phyloP scores from a whole-genome alignment of 53 echinoderm and acorn worm species.

The Paelopatides confundens region DNA sequence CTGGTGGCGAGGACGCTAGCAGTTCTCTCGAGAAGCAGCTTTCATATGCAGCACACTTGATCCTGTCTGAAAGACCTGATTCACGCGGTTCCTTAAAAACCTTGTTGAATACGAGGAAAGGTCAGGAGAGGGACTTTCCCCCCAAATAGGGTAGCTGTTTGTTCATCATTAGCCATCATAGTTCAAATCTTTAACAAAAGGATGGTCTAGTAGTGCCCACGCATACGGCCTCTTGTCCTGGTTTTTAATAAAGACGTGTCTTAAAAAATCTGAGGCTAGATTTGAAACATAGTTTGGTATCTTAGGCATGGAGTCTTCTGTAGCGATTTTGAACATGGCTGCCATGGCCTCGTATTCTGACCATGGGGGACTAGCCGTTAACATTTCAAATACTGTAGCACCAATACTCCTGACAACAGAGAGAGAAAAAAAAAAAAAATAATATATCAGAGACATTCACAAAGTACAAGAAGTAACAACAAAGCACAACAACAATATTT shows the following conservation, averaged over 20 bases:
- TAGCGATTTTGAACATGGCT: conserved; percentile 98
- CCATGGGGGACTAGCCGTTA: conserved; percentile 97
- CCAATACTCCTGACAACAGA: conserved; percentile 88
- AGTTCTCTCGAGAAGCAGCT: not conserved
- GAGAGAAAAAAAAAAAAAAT: not conserved
- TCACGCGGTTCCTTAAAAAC: not conserved
- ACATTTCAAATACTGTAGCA: conserved; percentile 98
- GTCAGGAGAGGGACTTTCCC: not conserved
- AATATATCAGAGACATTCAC: too few relatives aligned
- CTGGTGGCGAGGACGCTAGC: too few relatives aligned
- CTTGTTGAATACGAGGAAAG: conserved; percentile 17
- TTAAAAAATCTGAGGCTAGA: conserved; percentile 76
- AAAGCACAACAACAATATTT: too few relatives aligned
- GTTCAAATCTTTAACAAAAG: conserved; percentile 71
- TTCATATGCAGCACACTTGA: not conserved
- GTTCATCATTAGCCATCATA: conserved; percentile 11
- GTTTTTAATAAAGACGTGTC: conserved; percentile 66
- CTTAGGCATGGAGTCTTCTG: conserved; percentile 76
- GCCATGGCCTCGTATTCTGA: conserved; percentile 98
- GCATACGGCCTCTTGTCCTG: conserved; percentile 81
- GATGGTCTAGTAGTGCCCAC: conserved; percentile 75
- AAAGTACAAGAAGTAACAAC: too few relatives aligned
- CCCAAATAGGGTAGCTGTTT: not conserved
- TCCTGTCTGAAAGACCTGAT: conserved; percentile 16
- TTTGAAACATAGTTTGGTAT: conserved; percentile 81